Evolutionary conservation across 2,888 invertebrate species (phyloP).

Genomic region (Stegana nigrithorax): DNA sequence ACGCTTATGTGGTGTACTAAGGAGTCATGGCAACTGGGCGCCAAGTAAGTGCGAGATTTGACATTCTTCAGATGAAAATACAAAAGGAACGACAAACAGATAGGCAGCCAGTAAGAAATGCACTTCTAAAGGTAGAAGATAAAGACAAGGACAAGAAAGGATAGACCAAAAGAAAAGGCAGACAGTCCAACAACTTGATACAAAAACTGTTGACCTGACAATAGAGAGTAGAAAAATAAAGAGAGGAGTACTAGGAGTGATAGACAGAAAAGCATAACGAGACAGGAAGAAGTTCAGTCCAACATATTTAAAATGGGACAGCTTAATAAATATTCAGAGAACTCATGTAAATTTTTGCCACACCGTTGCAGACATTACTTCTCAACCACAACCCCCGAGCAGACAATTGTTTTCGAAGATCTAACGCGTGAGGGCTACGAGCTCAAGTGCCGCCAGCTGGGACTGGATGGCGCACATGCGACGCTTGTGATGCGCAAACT

Average conservation of each 20-base stretch:
- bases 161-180: too few species aligned
- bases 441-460: slow-evolving; percentile 70
- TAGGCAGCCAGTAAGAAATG: too few species aligned
- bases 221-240: neutral
- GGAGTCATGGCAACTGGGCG: slow-evolving; percentile 55
- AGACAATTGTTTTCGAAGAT: slow-evolving; percentile 64
- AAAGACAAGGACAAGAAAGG: too few species aligned
- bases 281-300: too few species aligned
- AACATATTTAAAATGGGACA: too few species aligned
- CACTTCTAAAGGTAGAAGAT: too few species aligned
- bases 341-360: neutral
- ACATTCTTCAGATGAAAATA: too few species aligned
- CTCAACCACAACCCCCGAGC: slow-evolving; percentile 58
- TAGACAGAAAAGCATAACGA: too few species aligned
- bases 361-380: slow-evolving; percentile 52
- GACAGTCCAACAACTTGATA: too few species aligned
- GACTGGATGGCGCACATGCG: slow-evolving; percentile 71
- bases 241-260: too few species aligned
- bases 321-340: too few species aligned
- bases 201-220: neutral
- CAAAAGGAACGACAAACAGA: too few species aligned
- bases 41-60: slow-evolving; percentile 47
- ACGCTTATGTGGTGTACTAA: slow-evolving; percentile 64
- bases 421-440: slow-evolving; percentile 70
- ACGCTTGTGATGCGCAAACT: slow-evolving; percentile 69